Conservation (phyloP, 2,888 invertebrate genomes). For the Ypsolopha scabrella region DNA sequence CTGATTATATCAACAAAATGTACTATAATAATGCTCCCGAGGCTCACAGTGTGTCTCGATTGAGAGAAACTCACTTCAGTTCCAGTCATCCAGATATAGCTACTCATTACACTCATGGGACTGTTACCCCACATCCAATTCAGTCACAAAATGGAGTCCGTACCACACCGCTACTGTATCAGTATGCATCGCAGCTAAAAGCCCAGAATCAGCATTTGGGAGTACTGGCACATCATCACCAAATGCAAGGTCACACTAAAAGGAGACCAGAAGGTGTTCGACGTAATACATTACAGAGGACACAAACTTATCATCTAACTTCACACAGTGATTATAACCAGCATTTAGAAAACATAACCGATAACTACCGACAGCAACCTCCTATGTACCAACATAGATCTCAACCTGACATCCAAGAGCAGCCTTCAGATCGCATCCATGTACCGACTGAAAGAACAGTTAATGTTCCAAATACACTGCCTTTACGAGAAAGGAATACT, state of each 20-base stretch:
- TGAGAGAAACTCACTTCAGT: conserved; percentile 62
- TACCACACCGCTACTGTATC: conserved; percentile 55
- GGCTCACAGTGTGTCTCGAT: conserved; percentile 47
- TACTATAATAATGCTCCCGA: conserved; percentile 49
- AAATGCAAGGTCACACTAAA: conserved; percentile 40
- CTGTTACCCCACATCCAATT: conserved; percentile 30
- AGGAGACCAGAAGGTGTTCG: conserved; percentile 44
- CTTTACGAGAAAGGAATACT: conserved; percentile 47
- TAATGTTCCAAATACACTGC: conserved; percentile 50
- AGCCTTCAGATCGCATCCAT: conserved; percentile 29
- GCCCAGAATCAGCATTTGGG: conserved; percentile 59
- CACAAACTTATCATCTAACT: conserved; percentile 63
- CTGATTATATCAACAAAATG: conserved; percentile 57
- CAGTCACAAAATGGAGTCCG: conserved; percentile 37
- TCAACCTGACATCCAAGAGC: conserved; percentile 56
- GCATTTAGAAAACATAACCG: conserved; percentile 50
- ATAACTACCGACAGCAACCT: conserved; percentile 38
- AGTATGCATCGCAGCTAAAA: conserved; percentile 62
- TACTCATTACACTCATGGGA: conserved; percentile 44
- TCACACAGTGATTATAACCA: conserved; percentile 64
- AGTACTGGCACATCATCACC: conserved; percentile 46
- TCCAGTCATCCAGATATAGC: conserved; percentile 65
- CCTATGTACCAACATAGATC: conserved; percentile 49
- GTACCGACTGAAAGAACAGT: conserved; percentile 39
- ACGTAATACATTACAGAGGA: conserved; percentile 55